Conservation (phyloP, 2,888 invertebrate genomes). For the Nymphalis polychloros region DNA sequence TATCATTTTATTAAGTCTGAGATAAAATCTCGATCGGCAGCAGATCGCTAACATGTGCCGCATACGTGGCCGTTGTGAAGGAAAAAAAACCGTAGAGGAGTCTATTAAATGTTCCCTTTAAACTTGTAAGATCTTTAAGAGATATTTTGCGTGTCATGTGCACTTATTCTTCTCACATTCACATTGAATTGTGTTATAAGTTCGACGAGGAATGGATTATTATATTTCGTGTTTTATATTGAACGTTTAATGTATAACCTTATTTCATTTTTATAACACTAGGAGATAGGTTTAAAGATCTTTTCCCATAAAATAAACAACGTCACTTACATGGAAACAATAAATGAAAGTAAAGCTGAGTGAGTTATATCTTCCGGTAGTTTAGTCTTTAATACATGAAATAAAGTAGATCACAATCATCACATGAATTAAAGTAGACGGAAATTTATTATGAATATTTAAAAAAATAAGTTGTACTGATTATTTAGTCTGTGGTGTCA, state of each 20-base stretch:
- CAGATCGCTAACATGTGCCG: conserved; percentile 69
- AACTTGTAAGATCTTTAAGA: conserved; percentile 46
- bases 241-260: not conserved
- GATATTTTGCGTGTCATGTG: conserved; percentile 31
- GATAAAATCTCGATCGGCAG: conserved; percentile 64
- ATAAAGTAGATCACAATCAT: too few species aligned
- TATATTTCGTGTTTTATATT: not conserved
- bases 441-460: too few species aligned
- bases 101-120: conserved; percentile 48
- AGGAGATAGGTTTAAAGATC: too few species aligned
- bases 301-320: too few species aligned
- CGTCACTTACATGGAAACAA: too few species aligned
- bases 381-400: too few species aligned
- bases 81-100: conserved; percentile 23
- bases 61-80: conserved; percentile 47
- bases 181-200: conserved; percentile 7
- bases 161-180: conserved; percentile 20
- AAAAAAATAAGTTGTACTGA: too few species aligned
- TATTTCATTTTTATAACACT: too few species aligned
- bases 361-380: too few species aligned
- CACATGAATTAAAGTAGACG: too few species aligned
- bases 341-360: too few species aligned
- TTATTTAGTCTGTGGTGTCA: too few species aligned
- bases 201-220: not conserved
- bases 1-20: conserved; percentile 74